Evolutionary conservation across 1,140 invertebrate genomes (phyloP).

Genomic region (Bombus breviceps): DNA sequence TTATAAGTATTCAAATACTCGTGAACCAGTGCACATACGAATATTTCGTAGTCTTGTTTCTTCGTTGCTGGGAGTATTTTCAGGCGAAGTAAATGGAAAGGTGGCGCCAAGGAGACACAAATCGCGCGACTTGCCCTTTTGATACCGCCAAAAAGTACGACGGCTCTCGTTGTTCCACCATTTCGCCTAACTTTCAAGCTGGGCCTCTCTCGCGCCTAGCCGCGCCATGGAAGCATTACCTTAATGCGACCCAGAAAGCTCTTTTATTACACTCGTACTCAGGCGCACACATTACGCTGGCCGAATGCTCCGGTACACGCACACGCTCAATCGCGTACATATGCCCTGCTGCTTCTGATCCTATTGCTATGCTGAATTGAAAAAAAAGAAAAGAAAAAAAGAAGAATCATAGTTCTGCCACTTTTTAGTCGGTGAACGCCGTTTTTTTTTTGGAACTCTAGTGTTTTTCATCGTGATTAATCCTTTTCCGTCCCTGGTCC

Average conservation of each 20-base stretch:
- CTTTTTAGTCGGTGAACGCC: background rate
- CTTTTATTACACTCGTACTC: constrained; percentile 74
- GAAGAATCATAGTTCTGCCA: constrained; percentile 23
- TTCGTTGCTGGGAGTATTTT: background rate
- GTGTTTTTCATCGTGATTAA: constrained; percentile 53
- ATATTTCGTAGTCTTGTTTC: background rate
- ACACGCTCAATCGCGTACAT: constrained; percentile 15
- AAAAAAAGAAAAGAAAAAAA: background rate
- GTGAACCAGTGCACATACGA: no score
- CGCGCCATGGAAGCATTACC: constrained; percentile 77
- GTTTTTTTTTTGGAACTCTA: constrained; percentile 24
- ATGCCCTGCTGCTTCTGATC: constrained; percentile 34
- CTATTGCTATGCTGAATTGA: constrained; percentile 56
- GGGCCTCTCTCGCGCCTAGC: constrained; percentile 54
- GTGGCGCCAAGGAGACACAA: constrained; percentile 2
- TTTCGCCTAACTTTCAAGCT: constrained; percentile 57
- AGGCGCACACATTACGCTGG: constrained; percentile 48
- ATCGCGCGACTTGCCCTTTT: constrained; percentile 31
- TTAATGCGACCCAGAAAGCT: constrained; percentile 80
- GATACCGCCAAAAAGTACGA: constrained; percentile 39
- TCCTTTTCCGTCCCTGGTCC: background rate
- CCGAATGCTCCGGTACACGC: constrained; percentile 33
- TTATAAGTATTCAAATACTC: background rate
- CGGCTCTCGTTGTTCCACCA: constrained; percentile 37
- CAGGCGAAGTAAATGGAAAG: background rate